These are phyloP conservation scores for Euzophera pinguis DNA, from an alignment of 2,888 invertebrate genomes.

Conservation along the genomic window DNA sequence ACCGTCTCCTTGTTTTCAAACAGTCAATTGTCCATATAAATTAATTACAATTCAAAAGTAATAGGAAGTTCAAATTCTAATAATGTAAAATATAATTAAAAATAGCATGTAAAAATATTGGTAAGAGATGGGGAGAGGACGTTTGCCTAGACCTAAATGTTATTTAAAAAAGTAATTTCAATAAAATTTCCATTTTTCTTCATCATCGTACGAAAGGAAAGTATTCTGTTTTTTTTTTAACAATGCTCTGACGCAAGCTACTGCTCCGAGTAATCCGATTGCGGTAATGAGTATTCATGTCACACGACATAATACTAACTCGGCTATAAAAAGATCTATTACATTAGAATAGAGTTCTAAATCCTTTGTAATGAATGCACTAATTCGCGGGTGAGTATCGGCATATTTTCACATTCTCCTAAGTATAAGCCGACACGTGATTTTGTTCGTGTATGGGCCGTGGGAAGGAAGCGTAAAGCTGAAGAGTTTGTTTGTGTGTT, in stretches of 20 bases:
- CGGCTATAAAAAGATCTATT: conserved; percentile 10
- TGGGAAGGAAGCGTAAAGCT: conserved; percentile 65
- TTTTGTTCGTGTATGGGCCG: conserved; percentile 49
- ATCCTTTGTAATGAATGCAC: conserved; percentile 14
- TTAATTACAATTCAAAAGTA: too few species aligned
- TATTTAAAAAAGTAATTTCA: too few species aligned
- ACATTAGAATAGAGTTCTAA: conserved; percentile 23
- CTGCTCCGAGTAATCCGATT: conserved; percentile 39
- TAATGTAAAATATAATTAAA: too few species aligned
- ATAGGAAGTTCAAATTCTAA: too few species aligned
- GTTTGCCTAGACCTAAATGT: too few species aligned
- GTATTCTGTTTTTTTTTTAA: conserved; percentile 10
- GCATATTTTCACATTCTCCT: conserved; percentile 60
- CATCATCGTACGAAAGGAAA: not conserved
- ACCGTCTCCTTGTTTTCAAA: too few species aligned
- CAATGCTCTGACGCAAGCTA: conserved; percentile 29
- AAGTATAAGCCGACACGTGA: conserved; percentile 42
- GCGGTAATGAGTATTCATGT: conserved; percentile 41
- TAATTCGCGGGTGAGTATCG: conserved; percentile 38
- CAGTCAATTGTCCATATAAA: too few species aligned
- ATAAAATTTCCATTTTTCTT: not conserved
- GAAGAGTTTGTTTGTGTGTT: too few species aligned
- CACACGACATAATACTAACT: conserved; percentile 25
- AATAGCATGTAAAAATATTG: too few species aligned
- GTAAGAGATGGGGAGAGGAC: too few species aligned